These are phyloP conservation scores for Mobula hypostoma DNA, from an alignment of 2,113 vertebrate genomes.

Conservation along the genomic window DNA sequence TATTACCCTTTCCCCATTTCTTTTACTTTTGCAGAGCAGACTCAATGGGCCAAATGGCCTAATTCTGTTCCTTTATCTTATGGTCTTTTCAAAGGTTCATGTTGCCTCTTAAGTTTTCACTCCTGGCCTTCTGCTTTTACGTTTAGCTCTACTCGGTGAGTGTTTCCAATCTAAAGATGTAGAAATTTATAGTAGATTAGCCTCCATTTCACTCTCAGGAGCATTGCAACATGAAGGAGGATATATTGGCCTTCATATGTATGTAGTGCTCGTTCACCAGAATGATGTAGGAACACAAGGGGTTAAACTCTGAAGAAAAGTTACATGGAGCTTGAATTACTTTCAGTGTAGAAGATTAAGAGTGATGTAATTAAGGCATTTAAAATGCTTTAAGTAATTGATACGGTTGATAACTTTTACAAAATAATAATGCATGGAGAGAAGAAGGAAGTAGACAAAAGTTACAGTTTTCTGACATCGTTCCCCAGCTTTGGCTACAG, in stretches of 20 bases:
- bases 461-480: neutral
- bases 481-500: neutral
- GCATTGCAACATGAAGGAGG: too few relatives aligned
- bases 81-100: neutral
- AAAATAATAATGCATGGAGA: neutral
- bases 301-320: too few relatives aligned
- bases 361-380: too few relatives aligned
- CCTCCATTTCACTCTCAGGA: neutral
- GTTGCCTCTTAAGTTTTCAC: neutral
- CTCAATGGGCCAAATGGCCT: too few relatives aligned
- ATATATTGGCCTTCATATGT: too few relatives aligned
- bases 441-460: neutral
- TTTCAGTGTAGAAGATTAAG: too few relatives aligned
- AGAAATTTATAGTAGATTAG: neutral
- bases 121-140: neutral
- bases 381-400: too few relatives aligned
- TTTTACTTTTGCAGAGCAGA: neutral
- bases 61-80: too few relatives aligned
- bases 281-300: too few relatives aligned
- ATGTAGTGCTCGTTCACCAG: too few relatives aligned
- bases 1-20: neutral
- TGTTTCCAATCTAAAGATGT: neutral
- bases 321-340: too few relatives aligned
- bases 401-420: neutral
- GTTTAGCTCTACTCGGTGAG: neutral